Percentiles rank a stretch among this genome's conserved stretches.
phyloP scores from a whole-genome alignment of 2,888 invertebrate species.

The Desoria tigrina region DNA sequence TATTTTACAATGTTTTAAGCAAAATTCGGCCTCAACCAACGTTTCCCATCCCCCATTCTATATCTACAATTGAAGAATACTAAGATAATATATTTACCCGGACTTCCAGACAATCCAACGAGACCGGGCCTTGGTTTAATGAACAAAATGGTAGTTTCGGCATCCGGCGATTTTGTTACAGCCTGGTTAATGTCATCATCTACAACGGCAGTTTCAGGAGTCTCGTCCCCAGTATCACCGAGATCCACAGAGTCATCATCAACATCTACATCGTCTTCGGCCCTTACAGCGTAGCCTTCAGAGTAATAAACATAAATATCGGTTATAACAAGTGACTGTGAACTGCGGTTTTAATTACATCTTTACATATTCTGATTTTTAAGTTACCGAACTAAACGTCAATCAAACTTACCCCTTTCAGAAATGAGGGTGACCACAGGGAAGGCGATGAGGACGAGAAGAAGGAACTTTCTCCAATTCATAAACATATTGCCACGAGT shows the following conservation, averaged over 20 bases:
- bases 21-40: too few relatives aligned
- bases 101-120: slow-evolving; percentile 48
- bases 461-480: slow-evolving; percentile 45
- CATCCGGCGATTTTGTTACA: slow-evolving; percentile 77
- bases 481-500: slow-evolving; percentile 7
- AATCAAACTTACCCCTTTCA: slow-evolving; percentile 47
- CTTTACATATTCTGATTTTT: too few relatives aligned
- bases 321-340: not conserved
- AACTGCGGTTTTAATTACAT: too few relatives aligned
- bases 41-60: too few relatives aligned
- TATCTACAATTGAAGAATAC: too few relatives aligned
- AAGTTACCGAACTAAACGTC: slow-evolving; percentile 3
- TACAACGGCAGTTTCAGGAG: slow-evolving; percentile 57
- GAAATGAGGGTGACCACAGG: slow-evolving; percentile 49
- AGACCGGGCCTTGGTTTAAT: slow-evolving; percentile 66
- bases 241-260: slow-evolving; percentile 61
- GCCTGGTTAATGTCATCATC: slow-evolving; percentile 65
- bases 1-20: too few relatives aligned
- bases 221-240: slow-evolving; percentile 54
- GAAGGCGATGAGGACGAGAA: slow-evolving; percentile 49
- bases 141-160: slow-evolving; percentile 87
- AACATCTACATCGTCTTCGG: slow-evolving; percentile 61
- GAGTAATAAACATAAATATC: too few relatives aligned
- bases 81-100: slow-evolving; percentile 48
- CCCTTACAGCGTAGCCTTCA: slow-evolving; percentile 55